Conservation (phyloP, 2,797 vertebrate species). For the Phalanger gymnotis region DNA sequence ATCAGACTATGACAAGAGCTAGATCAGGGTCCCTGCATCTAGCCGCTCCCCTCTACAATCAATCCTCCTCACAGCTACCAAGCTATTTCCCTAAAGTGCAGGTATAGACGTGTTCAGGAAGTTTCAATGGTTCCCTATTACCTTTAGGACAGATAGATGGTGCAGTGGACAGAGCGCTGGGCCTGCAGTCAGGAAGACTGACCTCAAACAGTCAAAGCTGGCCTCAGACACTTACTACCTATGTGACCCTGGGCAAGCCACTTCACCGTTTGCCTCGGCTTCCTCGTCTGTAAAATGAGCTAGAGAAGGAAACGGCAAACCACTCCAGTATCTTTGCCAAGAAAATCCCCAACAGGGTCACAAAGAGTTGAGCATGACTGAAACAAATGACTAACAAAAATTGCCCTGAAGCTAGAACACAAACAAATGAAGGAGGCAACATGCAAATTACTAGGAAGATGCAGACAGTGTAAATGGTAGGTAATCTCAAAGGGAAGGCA, state of each 20-base stretch:
- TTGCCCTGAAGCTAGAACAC: neutral
- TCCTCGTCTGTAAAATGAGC: neutral
- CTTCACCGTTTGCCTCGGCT: neutral
- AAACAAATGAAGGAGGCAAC: neutral
- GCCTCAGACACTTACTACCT: neutral
- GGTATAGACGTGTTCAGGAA: neutral
- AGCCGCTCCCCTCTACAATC: neutral
- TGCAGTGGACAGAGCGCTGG: neutral
- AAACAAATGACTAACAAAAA: neutral
- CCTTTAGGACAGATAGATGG: neutral
- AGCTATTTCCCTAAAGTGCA: neutral
- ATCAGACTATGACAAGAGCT: neutral
- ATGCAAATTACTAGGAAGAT: neutral
- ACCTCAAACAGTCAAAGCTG: neutral
- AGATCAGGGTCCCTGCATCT: neutral
- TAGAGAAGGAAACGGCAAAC: neutral
- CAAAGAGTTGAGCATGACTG: neutral
- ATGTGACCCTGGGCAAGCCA: neutral
- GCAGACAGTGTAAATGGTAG: neutral
- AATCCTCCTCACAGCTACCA: neutral
- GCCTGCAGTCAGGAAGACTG: neutral
- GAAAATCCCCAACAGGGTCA: neutral
- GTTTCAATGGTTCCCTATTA: neutral
- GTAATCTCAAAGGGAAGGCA: neutral
- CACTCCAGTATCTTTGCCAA: neutral